Evolutionary conservation across 2,113 vertebrate genomes (phyloP).

Genomic region (Heterocephalus glaber): DNA sequence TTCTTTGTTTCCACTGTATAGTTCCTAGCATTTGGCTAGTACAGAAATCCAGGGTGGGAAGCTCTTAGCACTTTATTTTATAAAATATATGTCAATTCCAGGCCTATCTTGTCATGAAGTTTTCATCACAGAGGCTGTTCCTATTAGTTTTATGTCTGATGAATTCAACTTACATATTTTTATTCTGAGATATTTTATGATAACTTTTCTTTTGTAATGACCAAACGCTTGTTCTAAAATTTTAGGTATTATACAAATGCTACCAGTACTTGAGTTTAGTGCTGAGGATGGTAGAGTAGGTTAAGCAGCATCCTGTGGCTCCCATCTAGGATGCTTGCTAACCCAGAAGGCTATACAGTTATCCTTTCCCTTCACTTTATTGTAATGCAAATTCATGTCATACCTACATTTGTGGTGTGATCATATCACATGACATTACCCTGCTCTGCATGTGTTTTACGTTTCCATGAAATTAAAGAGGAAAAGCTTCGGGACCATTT

Average conservation of each 20-base stretch:
- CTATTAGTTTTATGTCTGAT: conserved; percentile 12
- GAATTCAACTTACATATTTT: conserved; percentile 2
- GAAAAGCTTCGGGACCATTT: background rate
- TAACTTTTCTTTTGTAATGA: conserved; percentile 6
- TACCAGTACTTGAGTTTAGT: background rate
- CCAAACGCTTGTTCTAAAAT: background rate
- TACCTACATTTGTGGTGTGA: background rate
- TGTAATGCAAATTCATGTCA: background rate
- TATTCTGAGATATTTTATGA: background rate
- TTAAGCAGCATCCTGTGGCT: background rate
- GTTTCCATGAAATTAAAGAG: background rate
- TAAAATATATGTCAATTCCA: background rate
- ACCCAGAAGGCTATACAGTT: background rate
- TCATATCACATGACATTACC: background rate
- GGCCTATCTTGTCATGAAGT: background rate
- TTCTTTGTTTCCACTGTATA: background rate
- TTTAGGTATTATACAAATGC: background rate
- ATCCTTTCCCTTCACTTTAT: background rate
- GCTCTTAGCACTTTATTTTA: conserved; percentile 1
- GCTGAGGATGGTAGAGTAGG: background rate
- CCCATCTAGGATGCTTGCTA: background rate
- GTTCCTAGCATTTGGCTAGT: background rate
- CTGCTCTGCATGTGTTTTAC: background rate
- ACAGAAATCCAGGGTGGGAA: conserved; percentile 23
- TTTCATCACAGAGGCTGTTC: background rate